These are phyloP conservation scores for Machimus atricapillus DNA, from an alignment of 2,888 invertebrate genomes.

Conservation along the genomic window DNA sequence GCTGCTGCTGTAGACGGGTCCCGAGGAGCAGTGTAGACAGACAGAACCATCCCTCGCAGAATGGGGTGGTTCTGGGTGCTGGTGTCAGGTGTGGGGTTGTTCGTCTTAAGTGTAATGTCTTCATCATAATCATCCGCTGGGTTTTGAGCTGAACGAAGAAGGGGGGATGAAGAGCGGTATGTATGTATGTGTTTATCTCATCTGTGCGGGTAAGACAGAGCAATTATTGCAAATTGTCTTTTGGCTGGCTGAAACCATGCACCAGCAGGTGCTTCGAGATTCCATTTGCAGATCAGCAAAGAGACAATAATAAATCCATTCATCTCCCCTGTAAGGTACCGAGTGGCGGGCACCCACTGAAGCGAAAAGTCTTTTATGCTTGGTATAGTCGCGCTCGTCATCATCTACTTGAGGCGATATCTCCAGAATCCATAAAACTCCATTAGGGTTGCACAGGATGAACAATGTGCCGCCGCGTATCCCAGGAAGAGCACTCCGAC, in stretches of 20 bases:
- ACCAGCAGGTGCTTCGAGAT: not conserved
- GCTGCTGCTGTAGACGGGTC: not conserved
- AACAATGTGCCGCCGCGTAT: not conserved
- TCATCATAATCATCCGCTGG: not conserved
- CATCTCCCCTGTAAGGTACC: not conserved
- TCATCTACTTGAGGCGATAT: conserved; percentile 18
- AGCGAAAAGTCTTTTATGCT: not conserved
- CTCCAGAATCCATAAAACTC: conserved; percentile 29
- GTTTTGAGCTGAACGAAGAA: not conserved
- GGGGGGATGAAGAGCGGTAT: not conserved
- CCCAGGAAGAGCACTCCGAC: not conserved
- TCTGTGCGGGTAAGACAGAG: not conserved
- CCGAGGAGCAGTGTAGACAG: not conserved
- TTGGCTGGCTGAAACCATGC: not conserved
- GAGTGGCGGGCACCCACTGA: not conserved
- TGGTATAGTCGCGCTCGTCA: not conserved
- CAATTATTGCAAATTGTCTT: not conserved
- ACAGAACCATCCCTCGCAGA: not conserved
- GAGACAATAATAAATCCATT: not conserved
- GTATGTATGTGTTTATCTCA: not conserved
- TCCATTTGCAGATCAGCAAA: not conserved
- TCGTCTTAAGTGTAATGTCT: not conserved
- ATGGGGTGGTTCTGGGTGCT: not conserved
- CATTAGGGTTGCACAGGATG: conserved; percentile 21
- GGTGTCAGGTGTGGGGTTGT: not conserved